Evolutionary conservation across 1,140 invertebrate species (phyloP), one percentile per base, ranked within the genome.

Genomic region (Cotesia chilonis): DNA sequence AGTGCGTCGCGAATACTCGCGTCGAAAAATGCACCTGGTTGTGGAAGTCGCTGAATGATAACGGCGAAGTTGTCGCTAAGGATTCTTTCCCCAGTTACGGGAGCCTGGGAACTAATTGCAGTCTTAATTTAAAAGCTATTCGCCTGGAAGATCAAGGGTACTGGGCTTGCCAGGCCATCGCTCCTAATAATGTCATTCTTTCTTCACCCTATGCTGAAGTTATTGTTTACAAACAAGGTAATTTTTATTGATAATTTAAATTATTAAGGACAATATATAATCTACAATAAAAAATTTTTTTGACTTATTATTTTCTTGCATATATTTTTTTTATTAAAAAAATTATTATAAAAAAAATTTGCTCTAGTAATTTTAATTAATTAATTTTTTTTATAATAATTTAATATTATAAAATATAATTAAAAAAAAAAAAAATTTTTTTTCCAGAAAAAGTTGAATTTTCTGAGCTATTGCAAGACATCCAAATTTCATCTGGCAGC

Each of bases 1-100:
- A 81, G 68, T 87, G 86, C 75, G 72, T 82, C 14, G 82, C 81
- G 4, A 86, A 80, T 68, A 81, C 81, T 14, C 78, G 82, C 12
- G 80, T 84, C 14, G 84, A 87, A 57, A 84, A 82, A 60, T 87
- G 86, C 70, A 71, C 78, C n/a, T 87, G 86, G 86, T 79, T 77
- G 12, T 85, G 82, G 80, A 81, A 78, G 28, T 74, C 85, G 5
- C 41, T 83, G 47, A 75, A 61, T 51, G 77, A 78, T 38, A 79
- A 80, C 47, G 77, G 76, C 2, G 75, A 80, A 37, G 77, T 81
- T 41, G 71, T 75, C 35, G 74, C 82, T 1, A 70, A 81, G 17
- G 72, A 79, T 59, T 82, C 85, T 75, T 87, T 85, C 55, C 77
- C 83, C 3, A 84, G 84, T 36, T 78, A 79, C 7, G 84, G 81